Base-by-base conservation (phyloP, 1,140 invertebrate genomes). In the Phenacoccus solenopsis region DNA sequence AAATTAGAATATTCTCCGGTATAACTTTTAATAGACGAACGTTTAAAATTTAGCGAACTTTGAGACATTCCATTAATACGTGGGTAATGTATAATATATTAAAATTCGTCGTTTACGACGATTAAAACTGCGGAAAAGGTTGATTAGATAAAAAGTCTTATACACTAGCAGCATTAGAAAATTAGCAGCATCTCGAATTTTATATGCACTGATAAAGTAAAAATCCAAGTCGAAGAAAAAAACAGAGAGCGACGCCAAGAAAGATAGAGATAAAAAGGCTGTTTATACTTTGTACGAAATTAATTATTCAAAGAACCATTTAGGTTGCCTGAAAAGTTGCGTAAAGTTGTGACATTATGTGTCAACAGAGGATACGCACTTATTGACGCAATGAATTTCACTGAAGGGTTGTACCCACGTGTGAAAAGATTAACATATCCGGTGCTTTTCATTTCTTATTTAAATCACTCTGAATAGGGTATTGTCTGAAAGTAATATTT, bases 251-350 rank as follows among this genome's bases (percentile, higher is more conserved):
- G 16, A 49, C 20, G 38, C 16, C n/a, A n/a, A 16, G 38, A 49
- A 49, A 49, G 38, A n/a, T 2, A n/a, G 38, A 49, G 38, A 49
- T 49, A n/a, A 49, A 49, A 49, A 49, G 38, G 20, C 38, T 4
- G 38, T 49, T 49, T 49, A 49, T 49, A 49, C 38, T 49, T 49
- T 49, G 38, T 16, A 49, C 5, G 38, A 49, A 49, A 49, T 49
- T 49, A 49, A 49, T 49, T 49, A 49, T 49, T 49, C 38, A 49
- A 49, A 49, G 38, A 49, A 49, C 38, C 38, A 49, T 49, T 49
- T 49, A 49, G 38, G 38, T 49, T 49, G 38, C 38, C 16, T 49
- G 38, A 49, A 49, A 49, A 49, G 38, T 49, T 49, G 38, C 20
- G 38, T 49, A 49, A 49, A 49, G 38, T 49, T 49, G 38, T 49